A percentile compares a stretch with the other conserved stretches of the same genome.
These are phyloP conservation scores for Eurytoma adleriae DNA, from an alignment of 2,888 invertebrate genomes.

Conservation along the genomic window DNA sequence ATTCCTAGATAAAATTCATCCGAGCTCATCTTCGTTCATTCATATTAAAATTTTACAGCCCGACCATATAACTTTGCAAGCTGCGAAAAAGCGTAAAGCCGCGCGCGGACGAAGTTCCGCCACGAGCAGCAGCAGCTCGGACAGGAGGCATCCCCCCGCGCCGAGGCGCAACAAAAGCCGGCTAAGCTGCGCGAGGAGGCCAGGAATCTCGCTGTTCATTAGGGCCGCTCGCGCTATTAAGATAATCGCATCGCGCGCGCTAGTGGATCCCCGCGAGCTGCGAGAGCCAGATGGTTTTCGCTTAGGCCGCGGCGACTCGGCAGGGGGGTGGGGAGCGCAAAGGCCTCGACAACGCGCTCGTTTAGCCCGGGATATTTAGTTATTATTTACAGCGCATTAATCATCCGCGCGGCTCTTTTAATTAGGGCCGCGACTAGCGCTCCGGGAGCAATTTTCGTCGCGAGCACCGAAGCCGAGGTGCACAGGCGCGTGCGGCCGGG, in stretches of 20 bases:
- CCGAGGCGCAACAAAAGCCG: not conserved
- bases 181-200: not conserved
- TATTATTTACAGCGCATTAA: slow-evolving; percentile 59
- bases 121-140: too few relatives aligned
- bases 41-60: too few relatives aligned
- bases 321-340: slow-evolving; percentile 36
- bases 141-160: too few relatives aligned
- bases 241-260: slow-evolving; percentile 67
- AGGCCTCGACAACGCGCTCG: slow-evolving; percentile 58
- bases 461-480: not conserved
- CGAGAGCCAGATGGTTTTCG: slow-evolving; percentile 59
- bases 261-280: slow-evolving; percentile 23
- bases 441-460: slow-evolving; percentile 50
- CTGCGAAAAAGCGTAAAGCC: too few relatives aligned
- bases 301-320: slow-evolving; percentile 50
- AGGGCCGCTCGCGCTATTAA: slow-evolving; percentile 72
- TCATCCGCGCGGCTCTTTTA: slow-evolving; percentile 53
- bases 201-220: slow-evolving; percentile 73
- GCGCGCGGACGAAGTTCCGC: too few relatives aligned
- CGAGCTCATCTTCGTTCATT: too few relatives aligned
- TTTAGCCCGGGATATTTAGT: slow-evolving; percentile 53
- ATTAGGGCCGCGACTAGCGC: slow-evolving; percentile 45
- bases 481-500: not conserved
- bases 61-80: too few relatives aligned
- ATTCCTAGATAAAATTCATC: too few relatives aligned